phyloP scores from a whole-genome alignment of 2,797 vertebrate species.

The Falco biarmicus region DNA sequence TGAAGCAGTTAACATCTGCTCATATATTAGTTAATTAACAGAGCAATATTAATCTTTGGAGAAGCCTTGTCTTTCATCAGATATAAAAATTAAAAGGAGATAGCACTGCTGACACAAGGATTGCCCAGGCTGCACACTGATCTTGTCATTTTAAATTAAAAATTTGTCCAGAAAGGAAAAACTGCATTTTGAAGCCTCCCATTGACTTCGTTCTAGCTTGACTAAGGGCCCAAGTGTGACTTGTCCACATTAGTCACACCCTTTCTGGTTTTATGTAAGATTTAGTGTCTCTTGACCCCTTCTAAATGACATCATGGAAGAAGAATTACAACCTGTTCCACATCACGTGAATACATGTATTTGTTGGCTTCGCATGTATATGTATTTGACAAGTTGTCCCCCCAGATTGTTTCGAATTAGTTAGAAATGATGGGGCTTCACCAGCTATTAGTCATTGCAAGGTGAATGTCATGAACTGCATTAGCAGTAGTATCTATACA shows the following conservation, averaged over 20 bases:
- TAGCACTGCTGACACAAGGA: neutral
- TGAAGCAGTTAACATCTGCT: slow-evolving; percentile 55
- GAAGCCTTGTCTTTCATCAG: neutral
- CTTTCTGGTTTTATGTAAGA: neutral
- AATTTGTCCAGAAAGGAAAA: neutral
- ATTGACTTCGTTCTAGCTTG: neutral
- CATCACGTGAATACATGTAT: neutral
- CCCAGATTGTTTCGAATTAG: neutral
- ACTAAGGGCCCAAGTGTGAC: neutral
- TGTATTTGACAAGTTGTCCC: neutral
- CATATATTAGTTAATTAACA: slow-evolving; percentile 40
- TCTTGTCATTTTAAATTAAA: neutral
- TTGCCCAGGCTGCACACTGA: neutral
- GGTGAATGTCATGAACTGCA: neutral
- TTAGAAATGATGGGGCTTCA: neutral
- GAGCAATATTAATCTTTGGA: slow-evolving; percentile 30
- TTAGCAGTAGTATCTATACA: neutral
- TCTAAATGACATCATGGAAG: neutral
- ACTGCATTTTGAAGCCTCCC: neutral
- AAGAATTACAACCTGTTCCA: neutral
- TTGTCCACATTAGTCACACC: neutral
- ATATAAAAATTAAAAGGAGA: neutral
- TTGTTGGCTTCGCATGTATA: neutral
- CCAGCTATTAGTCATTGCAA: neutral
- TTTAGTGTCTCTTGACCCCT: neutral